These are phyloP conservation scores for Ctena decussata DNA, from an alignment of 2,888 invertebrate species.

Conservation along the genomic window DNA sequence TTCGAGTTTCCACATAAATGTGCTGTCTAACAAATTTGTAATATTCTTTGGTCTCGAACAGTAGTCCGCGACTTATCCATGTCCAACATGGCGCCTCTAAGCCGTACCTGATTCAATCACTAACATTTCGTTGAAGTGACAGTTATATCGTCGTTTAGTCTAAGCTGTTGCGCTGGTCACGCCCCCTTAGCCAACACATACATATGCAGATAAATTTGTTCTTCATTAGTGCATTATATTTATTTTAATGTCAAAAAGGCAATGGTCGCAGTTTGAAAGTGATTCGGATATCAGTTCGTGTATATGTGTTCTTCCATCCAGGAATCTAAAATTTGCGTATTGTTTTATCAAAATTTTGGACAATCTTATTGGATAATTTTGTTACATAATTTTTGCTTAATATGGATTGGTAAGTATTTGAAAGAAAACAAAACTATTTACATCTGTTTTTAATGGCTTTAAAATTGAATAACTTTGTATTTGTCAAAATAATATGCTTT, in stretches of 20 bases:
- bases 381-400: neutral
- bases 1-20: neutral
- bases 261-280: neutral
- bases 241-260: constrained; percentile 33
- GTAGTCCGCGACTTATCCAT: neutral
- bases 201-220: constrained; percentile 24
- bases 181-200: constrained; percentile 31
- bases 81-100: constrained; percentile 43
- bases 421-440: no score
- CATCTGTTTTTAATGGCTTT: no score
- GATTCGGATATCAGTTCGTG: neutral
- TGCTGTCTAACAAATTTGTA: neutral
- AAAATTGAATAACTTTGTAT: no score
- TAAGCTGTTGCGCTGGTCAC: constrained; percentile 33
- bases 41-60: neutral
- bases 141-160: constrained; percentile 42
- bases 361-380: neutral
- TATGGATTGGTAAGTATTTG: constrained; percentile 15
- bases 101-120: constrained; percentile 48
- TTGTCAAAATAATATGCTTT: no score
- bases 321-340: neutral
- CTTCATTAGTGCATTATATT: constrained; percentile 38
- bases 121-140: constrained; percentile 29
- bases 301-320: no score
- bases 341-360: neutral